Conservation (phyloP, 1,140 invertebrate genomes). For the Drosophila rufa region DNA sequence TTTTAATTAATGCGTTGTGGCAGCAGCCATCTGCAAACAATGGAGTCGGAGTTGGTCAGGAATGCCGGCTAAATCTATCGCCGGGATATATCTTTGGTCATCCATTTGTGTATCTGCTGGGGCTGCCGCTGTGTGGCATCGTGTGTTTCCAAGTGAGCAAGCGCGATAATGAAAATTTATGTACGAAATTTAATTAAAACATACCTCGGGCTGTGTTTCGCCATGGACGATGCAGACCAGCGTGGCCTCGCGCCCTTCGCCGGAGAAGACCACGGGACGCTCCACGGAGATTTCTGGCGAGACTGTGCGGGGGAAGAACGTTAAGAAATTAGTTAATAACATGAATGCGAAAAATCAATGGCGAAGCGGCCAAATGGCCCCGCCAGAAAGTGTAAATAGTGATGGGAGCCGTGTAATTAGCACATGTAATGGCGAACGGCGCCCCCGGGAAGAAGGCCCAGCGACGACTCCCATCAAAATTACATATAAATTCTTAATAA, state of each 20-base stretch:
- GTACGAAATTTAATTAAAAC: constrained; percentile 84
- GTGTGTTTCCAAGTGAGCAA: constrained; percentile 70
- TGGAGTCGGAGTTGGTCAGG: constrained; percentile 5
- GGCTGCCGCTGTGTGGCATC: constrained; percentile 8
- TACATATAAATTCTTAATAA: constrained; percentile 80
- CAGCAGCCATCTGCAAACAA: constrained; percentile 35
- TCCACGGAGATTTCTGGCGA: constrained; percentile 89
- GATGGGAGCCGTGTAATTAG: constrained; percentile 57
- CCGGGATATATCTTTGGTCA: constrained; percentile 19
- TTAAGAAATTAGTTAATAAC: constrained; percentile 78
- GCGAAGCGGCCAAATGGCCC: constrained; percentile 13
- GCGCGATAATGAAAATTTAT: constrained; percentile 80
- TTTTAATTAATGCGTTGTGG: constrained; percentile 73
- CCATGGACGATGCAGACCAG: constrained; percentile 89
- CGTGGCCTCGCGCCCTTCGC: constrained; percentile 88
- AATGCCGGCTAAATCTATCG: constrained; percentile 21
- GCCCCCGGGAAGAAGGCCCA: background rate
- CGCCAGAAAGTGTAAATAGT: constrained; percentile 25
- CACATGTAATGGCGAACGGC: constrained; percentile 22
- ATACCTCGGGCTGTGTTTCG: constrained; percentile 88
- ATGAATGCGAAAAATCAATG: constrained; percentile 56
- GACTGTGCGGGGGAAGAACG: constrained; percentile 83
- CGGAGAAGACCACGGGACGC: constrained; percentile 88
- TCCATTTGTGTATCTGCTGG: constrained; percentile 15
- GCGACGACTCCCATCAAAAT: constrained; percentile 56